These are phyloP conservation scores for Drosophila leonis DNA, from an alignment of 2,888 invertebrate genomes.

Conservation along the genomic window DNA sequence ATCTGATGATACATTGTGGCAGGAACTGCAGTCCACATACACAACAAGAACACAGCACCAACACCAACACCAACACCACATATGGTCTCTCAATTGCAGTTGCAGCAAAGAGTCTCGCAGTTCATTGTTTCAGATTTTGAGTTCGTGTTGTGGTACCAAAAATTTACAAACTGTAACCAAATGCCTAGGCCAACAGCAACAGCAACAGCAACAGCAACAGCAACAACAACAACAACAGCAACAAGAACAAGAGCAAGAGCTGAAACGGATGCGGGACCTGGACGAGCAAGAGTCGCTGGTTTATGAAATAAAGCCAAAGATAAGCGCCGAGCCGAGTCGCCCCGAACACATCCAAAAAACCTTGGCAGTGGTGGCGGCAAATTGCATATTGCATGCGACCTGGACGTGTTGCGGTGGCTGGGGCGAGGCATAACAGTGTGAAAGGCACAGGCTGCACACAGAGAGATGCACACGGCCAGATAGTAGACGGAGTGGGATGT, in stretches of 20 bases:
- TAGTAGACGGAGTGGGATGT: constrained; percentile 49
- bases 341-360: constrained; percentile 54
- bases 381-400: constrained; percentile 72
- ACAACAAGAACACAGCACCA: constrained; percentile 37
- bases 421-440: constrained; percentile 29
- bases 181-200: constrained; percentile 33
- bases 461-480: constrained; percentile 61
- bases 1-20: constrained; percentile 78
- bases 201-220: constrained; percentile 14
- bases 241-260: constrained; percentile 26
- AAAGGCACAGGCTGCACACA: constrained; percentile 40
- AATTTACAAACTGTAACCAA: constrained; percentile 73
- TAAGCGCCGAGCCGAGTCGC: constrained; percentile 63
- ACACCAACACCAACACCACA: constrained; percentile 10
- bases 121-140: constrained; percentile 72
- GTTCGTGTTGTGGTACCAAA: constrained; percentile 67
- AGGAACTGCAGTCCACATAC: constrained; percentile 65
- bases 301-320: constrained; percentile 80
- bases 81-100: constrained; percentile 68
- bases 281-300: constrained; percentile 59
- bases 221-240: constrained; percentile 1
- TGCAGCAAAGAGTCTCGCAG: constrained; percentile 63
- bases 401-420: constrained; percentile 17
- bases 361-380: constrained; percentile 65
- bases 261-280: constrained; percentile 27